A percentile compares a stretch with the other conserved stretches of the same genome.
Evolutionary conservation across 2,888 invertebrate species (phyloP).

Genomic region (Caradrina kadenii): DNA sequence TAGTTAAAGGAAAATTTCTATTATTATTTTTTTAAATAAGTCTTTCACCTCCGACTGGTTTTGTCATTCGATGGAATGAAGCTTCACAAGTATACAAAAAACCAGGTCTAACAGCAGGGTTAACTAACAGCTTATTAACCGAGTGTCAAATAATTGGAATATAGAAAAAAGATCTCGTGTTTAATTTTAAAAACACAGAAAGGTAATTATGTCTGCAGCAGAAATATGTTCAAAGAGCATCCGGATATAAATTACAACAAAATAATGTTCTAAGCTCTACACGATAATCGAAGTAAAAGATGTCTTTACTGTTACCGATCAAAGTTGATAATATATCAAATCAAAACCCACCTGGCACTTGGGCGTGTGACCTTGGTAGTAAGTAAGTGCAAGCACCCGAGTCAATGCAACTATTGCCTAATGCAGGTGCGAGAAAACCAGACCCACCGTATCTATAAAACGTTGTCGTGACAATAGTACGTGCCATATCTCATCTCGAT

Average conservation of each 20-base stretch:
- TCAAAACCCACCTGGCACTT: slow-evolving; percentile 50
- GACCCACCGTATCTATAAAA: slow-evolving; percentile 85
- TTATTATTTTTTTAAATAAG: no score
- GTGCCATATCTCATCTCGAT: slow-evolving; percentile 77
- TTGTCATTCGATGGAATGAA: neutral
- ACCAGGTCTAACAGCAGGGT: no score
- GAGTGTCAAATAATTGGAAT: neutral
- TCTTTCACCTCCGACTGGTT: neutral
- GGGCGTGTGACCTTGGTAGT: slow-evolving; percentile 80
- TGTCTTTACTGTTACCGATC: slow-evolving; percentile 10
- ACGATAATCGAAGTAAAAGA: slow-evolving; percentile 3
- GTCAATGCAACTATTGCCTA: slow-evolving; percentile 81
- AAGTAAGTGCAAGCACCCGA: slow-evolving; percentile 74
- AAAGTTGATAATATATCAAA: slow-evolving; percentile 42
- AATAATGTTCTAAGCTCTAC: neutral
- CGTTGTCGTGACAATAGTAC: slow-evolving; percentile 73
- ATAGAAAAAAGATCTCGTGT: no score
- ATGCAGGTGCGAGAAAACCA: slow-evolving; percentile 79
- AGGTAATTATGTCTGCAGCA: neutral
- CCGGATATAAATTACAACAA: neutral
- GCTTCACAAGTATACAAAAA: neutral
- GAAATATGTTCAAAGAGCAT: neutral
- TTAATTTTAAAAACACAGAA: neutral
- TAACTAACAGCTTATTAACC: neutral
- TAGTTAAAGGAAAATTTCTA: no score